Evolutionary conservation across 2,888 invertebrate species (phyloP).

Genomic region (Kryphioiulus occultus): DNA sequence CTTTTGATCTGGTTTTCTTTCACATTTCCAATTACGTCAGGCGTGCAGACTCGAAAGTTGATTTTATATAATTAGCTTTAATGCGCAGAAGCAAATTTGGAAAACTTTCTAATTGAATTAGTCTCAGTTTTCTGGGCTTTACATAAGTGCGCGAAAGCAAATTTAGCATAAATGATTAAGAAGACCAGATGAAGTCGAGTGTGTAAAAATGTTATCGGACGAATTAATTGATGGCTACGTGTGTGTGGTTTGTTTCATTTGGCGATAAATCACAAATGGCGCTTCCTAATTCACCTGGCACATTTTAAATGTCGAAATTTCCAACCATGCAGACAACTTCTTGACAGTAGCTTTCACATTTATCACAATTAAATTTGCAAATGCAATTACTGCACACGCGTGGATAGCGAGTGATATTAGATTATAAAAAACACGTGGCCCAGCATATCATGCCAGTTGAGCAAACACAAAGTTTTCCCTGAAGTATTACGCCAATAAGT

Average conservation of each 20-base stretch:
- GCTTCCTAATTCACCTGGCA: not conserved
- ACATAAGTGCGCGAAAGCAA: not conserved
- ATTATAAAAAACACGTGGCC: not conserved
- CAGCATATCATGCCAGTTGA: not conserved
- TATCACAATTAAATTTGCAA: slow-evolving; percentile 31
- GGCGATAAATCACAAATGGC: not conserved
- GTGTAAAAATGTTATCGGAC: not conserved
- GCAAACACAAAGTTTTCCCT: not conserved
- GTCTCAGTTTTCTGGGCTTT: not conserved
- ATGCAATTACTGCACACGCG: not conserved
- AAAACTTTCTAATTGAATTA: slow-evolving; percentile 9
- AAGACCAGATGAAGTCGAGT: not conserved
- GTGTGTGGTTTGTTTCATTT: not conserved
- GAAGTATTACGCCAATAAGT: not conserved
- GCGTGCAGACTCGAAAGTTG: not conserved
- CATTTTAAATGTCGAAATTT: not conserved
- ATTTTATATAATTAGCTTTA: not conserved
- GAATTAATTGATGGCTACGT: not conserved
- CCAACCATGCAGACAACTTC: not conserved
- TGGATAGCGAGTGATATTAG: not conserved
- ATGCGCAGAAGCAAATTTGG: not conserved
- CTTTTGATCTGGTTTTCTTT: not conserved
- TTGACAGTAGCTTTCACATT: slow-evolving; percentile 20
- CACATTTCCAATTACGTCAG: not conserved
- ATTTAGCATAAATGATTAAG: not conserved